phyloP scores from a whole-genome alignment of 2,797 vertebrate species.

The Muraenolepis orangiensis region DNA sequence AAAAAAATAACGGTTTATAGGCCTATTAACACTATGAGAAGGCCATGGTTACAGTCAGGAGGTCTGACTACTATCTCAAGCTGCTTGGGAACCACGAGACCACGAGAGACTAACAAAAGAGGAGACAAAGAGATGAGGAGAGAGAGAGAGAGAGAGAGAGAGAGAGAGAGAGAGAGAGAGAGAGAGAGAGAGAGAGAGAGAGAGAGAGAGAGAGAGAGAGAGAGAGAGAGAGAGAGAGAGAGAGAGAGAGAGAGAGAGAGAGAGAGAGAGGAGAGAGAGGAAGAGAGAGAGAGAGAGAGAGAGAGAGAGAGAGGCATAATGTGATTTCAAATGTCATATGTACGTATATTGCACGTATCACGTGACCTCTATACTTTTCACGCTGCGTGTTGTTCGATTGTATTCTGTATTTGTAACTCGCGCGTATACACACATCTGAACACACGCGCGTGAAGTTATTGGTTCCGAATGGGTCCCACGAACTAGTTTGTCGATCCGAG shows the following conservation, averaged over 20 bases:
- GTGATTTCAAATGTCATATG: neutral
- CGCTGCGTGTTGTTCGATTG: constrained; percentile 17
- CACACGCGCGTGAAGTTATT: neutral
- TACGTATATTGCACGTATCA: too few relatives aligned
- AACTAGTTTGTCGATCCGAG: constrained; percentile 12
- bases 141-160: too few relatives aligned
- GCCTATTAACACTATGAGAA: neutral
- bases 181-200: too few relatives aligned
- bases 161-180: too few relatives aligned
- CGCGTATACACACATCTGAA: neutral
- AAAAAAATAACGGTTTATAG: neutral
- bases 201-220: too few relatives aligned
- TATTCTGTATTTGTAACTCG: constrained; percentile 7
- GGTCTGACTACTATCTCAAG: neutral
- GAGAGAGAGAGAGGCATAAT: neutral
- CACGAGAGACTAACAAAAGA: neutral
- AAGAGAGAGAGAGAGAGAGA: too few relatives aligned
- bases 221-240: too few relatives aligned
- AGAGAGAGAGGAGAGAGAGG: too few relatives aligned
- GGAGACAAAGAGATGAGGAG: neutral
- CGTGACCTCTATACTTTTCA: neutral
- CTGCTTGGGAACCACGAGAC: neutral
- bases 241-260: too few relatives aligned
- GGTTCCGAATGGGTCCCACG: constrained; percentile 36
- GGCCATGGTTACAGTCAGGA: neutral